Base-by-base conservation (phyloP, 2,797 vertebrate species). In the Protonibea diacanthus region DNA sequence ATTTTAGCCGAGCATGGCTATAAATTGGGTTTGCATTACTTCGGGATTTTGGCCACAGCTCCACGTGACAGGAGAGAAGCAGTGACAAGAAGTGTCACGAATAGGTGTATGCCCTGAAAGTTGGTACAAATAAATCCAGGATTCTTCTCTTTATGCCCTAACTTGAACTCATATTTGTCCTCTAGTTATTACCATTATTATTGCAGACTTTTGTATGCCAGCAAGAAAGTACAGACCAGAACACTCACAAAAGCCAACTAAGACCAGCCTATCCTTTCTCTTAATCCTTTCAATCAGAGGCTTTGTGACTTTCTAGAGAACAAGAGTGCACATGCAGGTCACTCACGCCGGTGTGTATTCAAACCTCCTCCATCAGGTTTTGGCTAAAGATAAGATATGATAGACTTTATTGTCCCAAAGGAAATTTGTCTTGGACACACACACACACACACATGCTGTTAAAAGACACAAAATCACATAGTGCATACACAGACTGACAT, bases 271-370 rank as follows among this genome's bases (percentile, higher is more conserved):
- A 20, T 59, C 18, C 7, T 49, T 44, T 52, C 82, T 71, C 82
- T 49, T 87, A 89, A 91, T 90, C 91, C 73, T 79, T 90, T 87
- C 71, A 78, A 51, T 45, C n/a, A 0, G n/a, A 5, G 73, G 87
- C 74, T 90, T 90, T 86, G 81, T 47, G 63, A 70, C 64, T 71
- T 76, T 17, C 48, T 40, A 38, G 14, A 52, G 58, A 62, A 55
- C 7, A 4, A 33, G 63, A 71, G 51, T 18, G 25, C 64, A 63
- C 66, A 81, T 60, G 63, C 73, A 66, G 63, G 57, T 27, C 1
- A 14, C 29, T 65, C 53, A 64, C 55, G 49, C 9, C 10, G 56
- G 63, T 71, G 60, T 60, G 56, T 38, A 42, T 75, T 84, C 56
- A 67, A 45, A 63, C 51, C 80, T 68, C 72, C 49, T 56, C 57